A percentile compares a stretch with the other conserved stretches of the same genome.
These are phyloP conservation scores for Mythimna ferrago DNA, from an alignment of 2,888 invertebrate species.

Conservation along the genomic window DNA sequence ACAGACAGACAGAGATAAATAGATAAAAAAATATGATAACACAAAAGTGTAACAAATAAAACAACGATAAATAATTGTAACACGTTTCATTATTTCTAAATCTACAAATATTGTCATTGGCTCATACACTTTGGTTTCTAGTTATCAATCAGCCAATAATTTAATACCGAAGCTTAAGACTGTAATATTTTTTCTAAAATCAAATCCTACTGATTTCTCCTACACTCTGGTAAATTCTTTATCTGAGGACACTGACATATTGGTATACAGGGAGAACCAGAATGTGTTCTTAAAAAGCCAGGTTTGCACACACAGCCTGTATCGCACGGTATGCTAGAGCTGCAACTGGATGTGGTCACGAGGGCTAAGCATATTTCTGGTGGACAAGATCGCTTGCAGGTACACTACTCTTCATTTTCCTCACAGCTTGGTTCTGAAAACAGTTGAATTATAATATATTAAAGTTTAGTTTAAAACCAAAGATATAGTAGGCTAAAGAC, in stretches of 20 bases:
- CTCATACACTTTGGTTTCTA: background rate
- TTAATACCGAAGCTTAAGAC: background rate
- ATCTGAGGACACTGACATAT: background rate
- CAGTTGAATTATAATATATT: too few species aligned
- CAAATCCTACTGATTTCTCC: background rate
- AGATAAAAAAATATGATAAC: too few species aligned
- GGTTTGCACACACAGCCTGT: background rate
- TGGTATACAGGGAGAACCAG: background rate
- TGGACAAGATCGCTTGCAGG: background rate
- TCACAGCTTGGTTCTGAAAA: background rate
- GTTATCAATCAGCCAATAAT: background rate
- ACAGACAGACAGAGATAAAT: too few species aligned
- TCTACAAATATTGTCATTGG: background rate
- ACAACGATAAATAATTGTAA: background rate
- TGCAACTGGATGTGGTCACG: background rate
- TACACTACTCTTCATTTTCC: background rate
- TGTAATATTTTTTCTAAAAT: background rate
- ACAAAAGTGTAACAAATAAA: background rate
- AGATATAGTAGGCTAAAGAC: too few species aligned
- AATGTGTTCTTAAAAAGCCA: background rate
- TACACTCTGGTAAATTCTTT: background rate
- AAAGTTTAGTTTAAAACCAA: background rate
- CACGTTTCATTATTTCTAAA: background rate
- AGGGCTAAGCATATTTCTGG: background rate
- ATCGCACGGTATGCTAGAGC: background rate